Conservation (phyloP, 2,113 vertebrate genomes). For the Pelecanus crispus region DNA sequence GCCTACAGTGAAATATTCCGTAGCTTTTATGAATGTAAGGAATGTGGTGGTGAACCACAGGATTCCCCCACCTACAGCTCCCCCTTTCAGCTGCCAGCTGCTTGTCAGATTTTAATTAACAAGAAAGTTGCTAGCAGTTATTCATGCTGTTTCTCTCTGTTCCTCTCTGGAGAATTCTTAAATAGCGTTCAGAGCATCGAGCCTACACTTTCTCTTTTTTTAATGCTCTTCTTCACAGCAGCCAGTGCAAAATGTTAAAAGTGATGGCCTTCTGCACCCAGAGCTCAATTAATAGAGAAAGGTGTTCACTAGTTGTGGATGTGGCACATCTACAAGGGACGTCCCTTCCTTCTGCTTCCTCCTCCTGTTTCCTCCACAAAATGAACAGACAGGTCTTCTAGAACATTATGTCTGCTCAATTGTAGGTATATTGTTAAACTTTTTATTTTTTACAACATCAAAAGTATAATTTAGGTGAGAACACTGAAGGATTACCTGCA, state of each 20-base stretch:
- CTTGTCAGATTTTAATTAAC: slow-evolving; percentile 72
- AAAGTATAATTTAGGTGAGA: neutral
- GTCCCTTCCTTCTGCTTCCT: neutral
- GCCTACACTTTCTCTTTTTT: slow-evolving; percentile 7
- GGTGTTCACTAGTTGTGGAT: neutral
- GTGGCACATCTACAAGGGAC: neutral
- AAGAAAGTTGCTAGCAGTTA: slow-evolving; percentile 66
- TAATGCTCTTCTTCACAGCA: slow-evolving; percentile 5
- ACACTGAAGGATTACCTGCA: neutral
- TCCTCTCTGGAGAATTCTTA: slow-evolving; percentile 59
- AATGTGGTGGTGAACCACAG: slow-evolving; percentile 70
- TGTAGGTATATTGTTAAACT: neutral
- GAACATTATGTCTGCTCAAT: neutral
- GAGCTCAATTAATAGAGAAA: neutral
- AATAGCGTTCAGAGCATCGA: slow-evolving; percentile 22
- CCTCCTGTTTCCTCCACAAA: neutral
- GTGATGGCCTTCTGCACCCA: neutral
- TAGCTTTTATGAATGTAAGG: slow-evolving; percentile 67
- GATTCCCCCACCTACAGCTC: slow-evolving; percentile 72
- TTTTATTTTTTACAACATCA: neutral
- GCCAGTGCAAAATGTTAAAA: slow-evolving; percentile 6
- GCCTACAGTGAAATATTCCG: slow-evolving; percentile 62
- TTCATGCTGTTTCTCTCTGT: slow-evolving; percentile 55
- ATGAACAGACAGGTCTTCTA: neutral
- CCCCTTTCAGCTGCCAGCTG: slow-evolving; percentile 69